Percentiles rank a stretch among this genome's conserved stretches.
Conservation (phyloP, 2,888 invertebrate genomes). For the Thyatira batis region DNA sequence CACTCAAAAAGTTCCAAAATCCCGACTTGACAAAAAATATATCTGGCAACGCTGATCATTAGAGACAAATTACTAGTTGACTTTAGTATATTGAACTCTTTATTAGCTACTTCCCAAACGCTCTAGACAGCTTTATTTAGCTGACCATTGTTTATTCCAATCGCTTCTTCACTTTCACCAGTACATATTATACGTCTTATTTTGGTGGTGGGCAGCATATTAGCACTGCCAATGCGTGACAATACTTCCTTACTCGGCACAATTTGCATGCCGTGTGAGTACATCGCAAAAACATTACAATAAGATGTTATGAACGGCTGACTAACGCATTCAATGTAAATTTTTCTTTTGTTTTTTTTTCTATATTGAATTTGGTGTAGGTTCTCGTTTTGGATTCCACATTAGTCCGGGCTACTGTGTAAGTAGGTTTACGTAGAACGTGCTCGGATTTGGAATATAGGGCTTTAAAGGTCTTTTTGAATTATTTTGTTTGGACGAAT, state of each 20-base stretch:
- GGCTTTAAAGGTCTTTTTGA: too few species aligned
- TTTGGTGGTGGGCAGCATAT: constrained; percentile 24
- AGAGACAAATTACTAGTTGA: too few species aligned
- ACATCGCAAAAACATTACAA: constrained; percentile 10
- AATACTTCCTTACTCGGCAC: not conserved
- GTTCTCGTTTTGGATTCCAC: constrained; percentile 5
- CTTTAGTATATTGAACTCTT: too few species aligned
- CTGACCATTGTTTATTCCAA: constrained; percentile 29
- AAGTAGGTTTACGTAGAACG: not conserved
- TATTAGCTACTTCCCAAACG: not conserved
- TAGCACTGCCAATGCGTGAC: constrained; percentile 31
- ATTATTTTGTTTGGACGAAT: too few species aligned
- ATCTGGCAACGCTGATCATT: too few species aligned
- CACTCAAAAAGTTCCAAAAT: too few species aligned
- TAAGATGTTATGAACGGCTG: constrained; percentile 13
- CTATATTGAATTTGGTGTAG: constrained; percentile 6
- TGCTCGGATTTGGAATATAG: too few species aligned
- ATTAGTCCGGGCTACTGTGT: not conserved
- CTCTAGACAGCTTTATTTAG: not conserved
- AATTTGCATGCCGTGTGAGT: constrained; percentile 3
- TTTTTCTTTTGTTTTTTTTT: constrained; percentile 7
- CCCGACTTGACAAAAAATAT: too few species aligned
- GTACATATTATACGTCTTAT: constrained; percentile 29
- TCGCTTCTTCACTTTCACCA: constrained; percentile 49
- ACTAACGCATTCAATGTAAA: constrained; percentile 23